Evolutionary conservation across 2,888 invertebrate genomes (phyloP).

Genomic region (Octonoba sinensis): DNA sequence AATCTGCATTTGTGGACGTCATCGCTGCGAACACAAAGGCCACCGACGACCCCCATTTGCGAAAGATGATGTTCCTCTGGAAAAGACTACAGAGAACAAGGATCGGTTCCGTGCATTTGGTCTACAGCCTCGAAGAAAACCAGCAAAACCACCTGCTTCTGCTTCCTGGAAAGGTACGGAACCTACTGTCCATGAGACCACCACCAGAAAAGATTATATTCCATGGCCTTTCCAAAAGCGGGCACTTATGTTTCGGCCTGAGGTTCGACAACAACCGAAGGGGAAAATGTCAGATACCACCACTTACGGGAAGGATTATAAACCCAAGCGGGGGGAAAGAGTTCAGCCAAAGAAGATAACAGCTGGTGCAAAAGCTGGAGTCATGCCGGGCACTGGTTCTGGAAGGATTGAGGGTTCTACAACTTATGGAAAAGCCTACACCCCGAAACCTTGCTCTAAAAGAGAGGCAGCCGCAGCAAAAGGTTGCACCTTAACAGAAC

Average conservation of each 20-base stretch:
- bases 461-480: constrained; percentile 27
- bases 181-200: constrained; percentile 31
- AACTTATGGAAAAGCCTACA: constrained; percentile 36
- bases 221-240: constrained; percentile 23
- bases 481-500: constrained; percentile 27
- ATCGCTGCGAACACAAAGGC: constrained; percentile 37
- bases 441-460: constrained; percentile 10
- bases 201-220: constrained; percentile 41
- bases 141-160: constrained; percentile 4
- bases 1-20: constrained; percentile 51
- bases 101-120: constrained; percentile 34
- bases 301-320: constrained; percentile 37
- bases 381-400: constrained; percentile 36
- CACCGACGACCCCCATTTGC: constrained; percentile 26
- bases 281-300: constrained; percentile 18
- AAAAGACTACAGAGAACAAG: constrained; percentile 32
- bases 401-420: constrained; percentile 30
- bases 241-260: constrained; percentile 10
- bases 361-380: constrained; percentile 12
- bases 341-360: neutral
- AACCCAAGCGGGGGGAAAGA: neutral
- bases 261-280: constrained; percentile 12
- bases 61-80: constrained; percentile 12
- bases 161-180: constrained; percentile 38
- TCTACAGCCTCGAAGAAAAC: constrained; percentile 12